These are phyloP conservation scores for Sturnus vulgaris DNA, from an alignment of 2,113 vertebrate species.

Conservation along the genomic window DNA sequence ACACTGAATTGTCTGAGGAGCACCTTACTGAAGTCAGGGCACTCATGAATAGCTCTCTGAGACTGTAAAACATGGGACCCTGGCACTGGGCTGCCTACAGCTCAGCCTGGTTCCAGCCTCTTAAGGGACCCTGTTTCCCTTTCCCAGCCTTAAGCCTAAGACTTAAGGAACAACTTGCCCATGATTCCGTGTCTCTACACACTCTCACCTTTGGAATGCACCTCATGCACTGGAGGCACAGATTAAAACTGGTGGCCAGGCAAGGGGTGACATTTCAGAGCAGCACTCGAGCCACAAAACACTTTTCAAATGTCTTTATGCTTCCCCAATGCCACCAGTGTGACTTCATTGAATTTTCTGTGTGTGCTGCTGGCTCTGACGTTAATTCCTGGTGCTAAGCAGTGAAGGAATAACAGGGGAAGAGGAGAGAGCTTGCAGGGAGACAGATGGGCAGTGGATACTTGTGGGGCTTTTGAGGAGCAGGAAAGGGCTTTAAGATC, in stretches of 20 bases:
- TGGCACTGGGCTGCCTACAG: background rate
- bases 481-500: background rate
- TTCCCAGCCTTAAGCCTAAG: background rate
- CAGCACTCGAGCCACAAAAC: background rate
- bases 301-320: background rate
- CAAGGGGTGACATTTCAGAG: background rate
- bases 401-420: background rate
- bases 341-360: fast-evolving
- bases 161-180: background rate
- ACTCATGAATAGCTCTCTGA: background rate
- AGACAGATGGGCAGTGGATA: background rate
- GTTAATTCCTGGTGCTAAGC: background rate
- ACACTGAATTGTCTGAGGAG: background rate
- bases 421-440: background rate
- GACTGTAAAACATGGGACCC: background rate
- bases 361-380: background rate
- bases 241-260: background rate
- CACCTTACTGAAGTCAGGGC: background rate
- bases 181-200: background rate
- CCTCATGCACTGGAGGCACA: background rate
- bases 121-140: fast-evolving
- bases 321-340: background rate
- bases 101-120: background rate
- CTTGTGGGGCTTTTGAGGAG: background rate
- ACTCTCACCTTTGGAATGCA: background rate